A percentile compares a stretch with the other conserved stretches of the same genome.
These are phyloP conservation scores for Lanius collurio DNA, from an alignment of 2,113 vertebrate species.

Conservation along the genomic window DNA sequence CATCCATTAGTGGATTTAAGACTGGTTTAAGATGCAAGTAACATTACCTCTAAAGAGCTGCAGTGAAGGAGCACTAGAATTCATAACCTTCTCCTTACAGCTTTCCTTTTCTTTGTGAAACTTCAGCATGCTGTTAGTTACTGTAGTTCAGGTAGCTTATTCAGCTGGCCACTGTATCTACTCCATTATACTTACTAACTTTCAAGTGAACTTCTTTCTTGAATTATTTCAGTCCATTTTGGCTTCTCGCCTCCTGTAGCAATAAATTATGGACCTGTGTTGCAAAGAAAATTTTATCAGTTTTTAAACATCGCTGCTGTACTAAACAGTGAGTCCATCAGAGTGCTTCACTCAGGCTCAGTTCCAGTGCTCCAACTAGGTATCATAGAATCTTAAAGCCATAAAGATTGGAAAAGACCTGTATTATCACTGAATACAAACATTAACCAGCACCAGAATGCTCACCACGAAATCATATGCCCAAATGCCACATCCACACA, in stretches of 20 bases:
- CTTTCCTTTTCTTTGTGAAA: background rate
- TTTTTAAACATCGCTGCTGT: background rate
- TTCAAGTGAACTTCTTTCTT: background rate
- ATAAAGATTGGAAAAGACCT: background rate
- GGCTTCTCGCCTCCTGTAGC: background rate
- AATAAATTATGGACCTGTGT: background rate
- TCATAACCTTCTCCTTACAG: background rate
- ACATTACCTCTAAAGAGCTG: background rate
- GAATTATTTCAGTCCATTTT: background rate
- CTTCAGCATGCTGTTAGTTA: background rate
- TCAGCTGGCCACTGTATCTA: background rate
- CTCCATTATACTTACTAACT: background rate
- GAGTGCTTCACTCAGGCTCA: background rate
- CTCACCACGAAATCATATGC: background rate
- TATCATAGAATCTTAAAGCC: background rate
- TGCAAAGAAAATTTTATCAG: background rate
- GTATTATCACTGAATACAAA: background rate
- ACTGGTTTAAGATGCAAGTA: background rate
- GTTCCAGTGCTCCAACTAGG: background rate
- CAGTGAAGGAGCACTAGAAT: background rate
- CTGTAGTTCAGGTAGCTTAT: background rate
- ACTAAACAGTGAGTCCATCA: background rate
- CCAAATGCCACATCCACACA: too few species aligned
- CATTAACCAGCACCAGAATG: background rate
- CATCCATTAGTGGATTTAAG: background rate